These are phyloP conservation scores for Cassiopea andromeda DNA, from an alignment of 30 jellyfish, hydroid and myxozoan species.

Conservation along the genomic window DNA sequence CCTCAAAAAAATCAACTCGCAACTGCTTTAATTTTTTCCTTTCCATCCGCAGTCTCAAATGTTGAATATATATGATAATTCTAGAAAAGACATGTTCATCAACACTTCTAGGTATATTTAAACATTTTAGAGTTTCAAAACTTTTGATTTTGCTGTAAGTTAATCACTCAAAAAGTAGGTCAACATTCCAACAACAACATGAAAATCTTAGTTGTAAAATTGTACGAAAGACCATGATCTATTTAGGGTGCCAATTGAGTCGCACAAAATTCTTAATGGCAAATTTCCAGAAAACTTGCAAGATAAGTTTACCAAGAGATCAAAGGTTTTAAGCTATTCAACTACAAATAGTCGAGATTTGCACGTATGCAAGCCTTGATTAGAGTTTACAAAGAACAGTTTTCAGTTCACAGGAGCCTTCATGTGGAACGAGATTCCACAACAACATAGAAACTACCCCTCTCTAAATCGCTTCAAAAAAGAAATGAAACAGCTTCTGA, in stretches of 20 bases:
- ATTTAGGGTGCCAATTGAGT: no score
- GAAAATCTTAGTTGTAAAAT: no score
- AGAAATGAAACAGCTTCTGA: no score
- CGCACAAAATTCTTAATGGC: not conserved
- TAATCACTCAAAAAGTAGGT: no score
- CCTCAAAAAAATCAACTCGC: conserved; percentile 59
- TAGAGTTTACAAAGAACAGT: conserved; percentile 1
- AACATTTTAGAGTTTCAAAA: no score
- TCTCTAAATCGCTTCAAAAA: no score
- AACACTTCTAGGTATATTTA: no score
- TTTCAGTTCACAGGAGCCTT: not conserved
- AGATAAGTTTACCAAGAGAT: not conserved
- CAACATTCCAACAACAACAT: no score
- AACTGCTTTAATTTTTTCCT: conserved; percentile 34
- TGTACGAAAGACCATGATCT: no score
- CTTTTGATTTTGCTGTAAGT: no score
- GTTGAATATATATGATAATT: conserved; percentile 57
- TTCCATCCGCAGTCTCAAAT: conserved; percentile 16
- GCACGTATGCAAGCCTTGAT: not conserved
- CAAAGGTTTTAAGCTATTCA: not conserved
- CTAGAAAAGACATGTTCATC: conserved; percentile 8
- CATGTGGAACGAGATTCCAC: not conserved
- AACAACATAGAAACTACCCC: no score
- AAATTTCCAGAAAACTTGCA: not conserved
- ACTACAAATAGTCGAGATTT: not conserved